Base-by-base conservation (phyloP, 1,140 invertebrate species). In the Drosophila saltans region DNA sequence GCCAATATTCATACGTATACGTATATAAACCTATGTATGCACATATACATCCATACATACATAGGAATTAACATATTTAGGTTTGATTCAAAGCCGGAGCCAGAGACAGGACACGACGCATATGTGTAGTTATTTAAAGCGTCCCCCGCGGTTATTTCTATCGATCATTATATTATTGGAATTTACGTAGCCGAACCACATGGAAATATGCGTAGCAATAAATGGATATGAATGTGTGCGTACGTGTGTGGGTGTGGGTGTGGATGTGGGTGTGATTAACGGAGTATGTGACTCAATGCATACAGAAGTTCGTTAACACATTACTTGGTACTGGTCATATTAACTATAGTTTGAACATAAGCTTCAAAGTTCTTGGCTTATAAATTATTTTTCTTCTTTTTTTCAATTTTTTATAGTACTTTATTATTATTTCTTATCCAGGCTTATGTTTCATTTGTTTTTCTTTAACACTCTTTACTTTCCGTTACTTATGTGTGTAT, bases 391-490 rank as follows among this genome's bases (percentile, higher is more conserved):
- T 68, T 16, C 28, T 36, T 9, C n/a, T 72, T 57, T 48, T 56
- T 45, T 26, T 41, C 16, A 45, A 36, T 4, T 45, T 57, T 36
- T 40, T 21, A 16, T 59, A 21, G 10, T 1, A 24, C 58, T 43
- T 55, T 24, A 1, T 40, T 56, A 7, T 48, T 43, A 9, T 36
- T 7, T 9, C 26, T 58, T 43, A 28, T 21, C 9, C 45, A 21
- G 8, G 16, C 21, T 16, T 21, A 24, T 21, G 45, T 52, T 52
- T 52, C 26, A 52, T 45, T 70, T 66, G 41, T 59, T 70, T 62
- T 56, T 63, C 39, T 11, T 1, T 72, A 39, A 66, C 55, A 43
- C 61, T 66, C 69, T 79, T 67, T 41, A 66, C 48, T 78, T 61
- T 45, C 36, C 24, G 45, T 11, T 30, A 66, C 55, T 64, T 67